Evolutionary conservation across 2,113 vertebrate genomes (phyloP).

Genomic region (Tympanuchus pallidicinctus): DNA sequence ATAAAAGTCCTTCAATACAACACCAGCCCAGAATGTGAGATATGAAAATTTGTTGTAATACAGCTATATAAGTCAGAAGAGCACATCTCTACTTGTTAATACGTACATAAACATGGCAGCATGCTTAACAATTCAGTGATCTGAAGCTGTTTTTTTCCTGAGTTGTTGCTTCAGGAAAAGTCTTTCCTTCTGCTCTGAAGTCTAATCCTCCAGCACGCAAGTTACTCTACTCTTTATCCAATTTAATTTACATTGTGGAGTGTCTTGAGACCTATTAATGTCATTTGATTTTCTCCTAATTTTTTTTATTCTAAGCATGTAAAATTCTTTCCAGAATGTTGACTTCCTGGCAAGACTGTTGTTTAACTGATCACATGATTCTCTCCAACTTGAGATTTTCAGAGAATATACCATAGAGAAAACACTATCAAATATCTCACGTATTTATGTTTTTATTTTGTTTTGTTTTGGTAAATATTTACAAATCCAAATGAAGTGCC

Average conservation of each 20-base stretch:
- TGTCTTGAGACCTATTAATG: rapidly evolving
- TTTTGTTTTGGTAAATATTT: not conserved
- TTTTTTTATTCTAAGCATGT: not conserved
- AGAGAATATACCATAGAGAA: not conserved
- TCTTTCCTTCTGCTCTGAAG: not conserved
- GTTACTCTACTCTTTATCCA: not conserved
- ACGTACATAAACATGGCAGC: not conserved
- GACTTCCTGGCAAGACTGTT: not conserved
- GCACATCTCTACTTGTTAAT: rapidly evolving
- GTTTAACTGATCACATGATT: not conserved
- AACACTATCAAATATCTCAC: not conserved
- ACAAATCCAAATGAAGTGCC: rapidly evolving
- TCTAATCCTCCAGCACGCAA: not conserved
- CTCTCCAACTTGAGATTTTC: not conserved
- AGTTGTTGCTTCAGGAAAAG: rapidly evolving
- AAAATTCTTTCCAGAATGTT: not conserved
- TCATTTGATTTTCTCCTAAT: not conserved
- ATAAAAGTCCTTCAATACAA: not conserved
- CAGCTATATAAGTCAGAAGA: rapidly evolving
- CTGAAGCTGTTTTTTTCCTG: not conserved
- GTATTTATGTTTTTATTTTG: not conserved
- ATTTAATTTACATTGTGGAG: not conserved
- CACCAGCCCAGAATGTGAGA: not conserved
- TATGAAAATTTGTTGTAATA: not conserved
- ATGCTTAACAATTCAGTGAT: not conserved